Percentiles rank a stretch among this genome's conserved stretches.
phyloP scores from a whole-genome alignment of 2,797 vertebrate genomes.

The Etheostoma nigrum region DNA sequence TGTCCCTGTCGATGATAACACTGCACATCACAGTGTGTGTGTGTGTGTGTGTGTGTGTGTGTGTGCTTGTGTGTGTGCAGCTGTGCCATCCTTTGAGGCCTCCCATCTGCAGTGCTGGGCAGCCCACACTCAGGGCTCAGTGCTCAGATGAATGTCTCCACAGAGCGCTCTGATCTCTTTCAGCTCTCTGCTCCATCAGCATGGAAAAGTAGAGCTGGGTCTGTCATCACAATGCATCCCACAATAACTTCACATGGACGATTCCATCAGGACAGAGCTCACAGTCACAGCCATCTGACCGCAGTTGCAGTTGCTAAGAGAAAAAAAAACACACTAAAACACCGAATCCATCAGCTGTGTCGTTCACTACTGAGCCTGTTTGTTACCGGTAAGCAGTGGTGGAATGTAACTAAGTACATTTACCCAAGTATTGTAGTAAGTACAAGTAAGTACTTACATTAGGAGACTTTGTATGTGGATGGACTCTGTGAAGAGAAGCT shows the following conservation, averaged over 20 bases:
- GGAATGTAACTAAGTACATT: no score
- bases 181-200: slow-evolving; percentile 28
- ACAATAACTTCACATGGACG: slow-evolving; percentile 8
- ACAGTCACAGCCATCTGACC: no score
- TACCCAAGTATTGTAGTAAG: no score
- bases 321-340: no score
- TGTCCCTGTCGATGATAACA: background rate
- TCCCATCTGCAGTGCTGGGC: slow-evolving; percentile 70
- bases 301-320: no score
- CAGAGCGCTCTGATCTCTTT: slow-evolving; percentile 24
- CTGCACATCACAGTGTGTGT: slow-evolving; percentile 1
- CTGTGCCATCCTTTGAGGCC: slow-evolving; percentile 67
- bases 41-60: background rate
- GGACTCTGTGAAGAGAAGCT: no score
- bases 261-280: slow-evolving; percentile 12
- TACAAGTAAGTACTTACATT: no score
- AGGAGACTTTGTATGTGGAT: no score
- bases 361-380: no score
- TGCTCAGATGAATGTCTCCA: slow-evolving; percentile 66
- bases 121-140: slow-evolving; percentile 56
- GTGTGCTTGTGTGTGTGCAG: slow-evolving; percentile 55
- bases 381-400: no score
- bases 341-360: no score
- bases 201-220: slow-evolving; percentile 11
- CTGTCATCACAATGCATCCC: slow-evolving; percentile 3